phyloP scores from a whole-genome alignment of 2,113 vertebrate species.

The Cettia cetti region DNA sequence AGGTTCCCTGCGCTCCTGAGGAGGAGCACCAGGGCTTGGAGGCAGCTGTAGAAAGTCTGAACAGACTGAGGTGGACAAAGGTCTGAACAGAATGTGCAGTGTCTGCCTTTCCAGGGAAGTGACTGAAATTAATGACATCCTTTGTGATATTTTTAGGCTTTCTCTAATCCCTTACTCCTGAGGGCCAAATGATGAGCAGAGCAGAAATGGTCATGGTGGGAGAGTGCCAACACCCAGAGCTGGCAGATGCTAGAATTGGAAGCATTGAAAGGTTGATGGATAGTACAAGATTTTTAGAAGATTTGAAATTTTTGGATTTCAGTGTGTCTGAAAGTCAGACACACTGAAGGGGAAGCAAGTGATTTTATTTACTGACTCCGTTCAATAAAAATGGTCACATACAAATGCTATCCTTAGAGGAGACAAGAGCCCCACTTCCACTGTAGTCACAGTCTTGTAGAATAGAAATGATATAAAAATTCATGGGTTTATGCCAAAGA shows the following conservation, averaged over 20 bases:
- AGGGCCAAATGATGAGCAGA: background rate
- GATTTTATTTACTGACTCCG: background rate
- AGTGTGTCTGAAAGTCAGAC: background rate
- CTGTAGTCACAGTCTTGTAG: background rate
- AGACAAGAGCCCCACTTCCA: background rate
- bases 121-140: conserved; percentile 39
- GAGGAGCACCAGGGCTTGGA: background rate
- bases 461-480: background rate
- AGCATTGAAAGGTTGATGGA: background rate
- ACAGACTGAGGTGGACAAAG: background rate
- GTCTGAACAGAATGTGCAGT: background rate
- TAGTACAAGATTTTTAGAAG: background rate
- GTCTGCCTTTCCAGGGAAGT: background rate
- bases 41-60: background rate
- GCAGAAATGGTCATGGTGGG: background rate
- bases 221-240: background rate
- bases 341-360: background rate
- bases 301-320: background rate
- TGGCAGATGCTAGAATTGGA: background rate
- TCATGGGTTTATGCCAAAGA: background rate
- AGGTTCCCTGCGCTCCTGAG: accelerated
- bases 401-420: background rate
- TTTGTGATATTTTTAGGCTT: conserved; percentile 18
- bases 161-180: conserved; percentile 1
- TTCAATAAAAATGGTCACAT: background rate